Evolutionary conservation across 2,888 invertebrate genomes (phyloP).

Genomic region (Opisthograptis luteolata): DNA sequence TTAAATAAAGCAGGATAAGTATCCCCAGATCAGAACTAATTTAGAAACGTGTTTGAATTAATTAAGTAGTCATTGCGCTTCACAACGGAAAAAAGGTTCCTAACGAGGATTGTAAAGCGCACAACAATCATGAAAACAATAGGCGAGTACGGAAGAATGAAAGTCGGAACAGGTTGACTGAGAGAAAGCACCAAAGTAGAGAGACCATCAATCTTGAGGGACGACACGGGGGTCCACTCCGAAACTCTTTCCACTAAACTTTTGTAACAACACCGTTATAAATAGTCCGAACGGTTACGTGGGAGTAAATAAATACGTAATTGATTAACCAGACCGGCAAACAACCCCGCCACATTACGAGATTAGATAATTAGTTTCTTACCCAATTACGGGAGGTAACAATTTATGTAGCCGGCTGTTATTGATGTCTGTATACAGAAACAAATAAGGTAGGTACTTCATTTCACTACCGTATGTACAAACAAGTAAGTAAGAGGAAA

Average conservation of each 20-base stretch:
- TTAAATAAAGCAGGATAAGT: slow-evolving; percentile 21
- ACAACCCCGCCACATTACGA: slow-evolving; percentile 36
- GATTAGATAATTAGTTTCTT: slow-evolving; percentile 41
- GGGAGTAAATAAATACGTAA: slow-evolving; percentile 48
- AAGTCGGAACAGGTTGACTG: slow-evolving; percentile 55
- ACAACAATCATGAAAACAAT: slow-evolving; percentile 62
- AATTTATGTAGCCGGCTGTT: slow-evolving; percentile 11
- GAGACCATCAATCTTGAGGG: slow-evolving; percentile 73
- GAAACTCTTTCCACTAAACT: slow-evolving; percentile 73
- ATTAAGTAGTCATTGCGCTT: slow-evolving; percentile 42
- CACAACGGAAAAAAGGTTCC: slow-evolving; percentile 45
- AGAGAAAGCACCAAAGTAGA: slow-evolving; percentile 35
- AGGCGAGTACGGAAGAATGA: slow-evolving; percentile 40
- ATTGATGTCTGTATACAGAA: slow-evolving; percentile 5
- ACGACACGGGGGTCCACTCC: slow-evolving; percentile 72
- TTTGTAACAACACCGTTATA: slow-evolving; percentile 73
- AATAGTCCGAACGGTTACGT: slow-evolving; percentile 64
- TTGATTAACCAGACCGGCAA: slow-evolving; percentile 40
- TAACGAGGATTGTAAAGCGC: slow-evolving; percentile 57
- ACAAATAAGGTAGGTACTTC: neutral
- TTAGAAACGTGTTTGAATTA: slow-evolving; percentile 39
- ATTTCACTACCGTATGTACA: neutral
- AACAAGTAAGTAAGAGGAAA: neutral
- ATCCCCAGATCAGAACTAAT: slow-evolving; percentile 25
- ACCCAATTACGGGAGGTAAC: slow-evolving; percentile 20